Percentiles rank a stretch among this genome's conserved stretches.
phyloP scores from a whole-genome alignment of 2,113 vertebrate genomes.

The Perca flavescens region DNA sequence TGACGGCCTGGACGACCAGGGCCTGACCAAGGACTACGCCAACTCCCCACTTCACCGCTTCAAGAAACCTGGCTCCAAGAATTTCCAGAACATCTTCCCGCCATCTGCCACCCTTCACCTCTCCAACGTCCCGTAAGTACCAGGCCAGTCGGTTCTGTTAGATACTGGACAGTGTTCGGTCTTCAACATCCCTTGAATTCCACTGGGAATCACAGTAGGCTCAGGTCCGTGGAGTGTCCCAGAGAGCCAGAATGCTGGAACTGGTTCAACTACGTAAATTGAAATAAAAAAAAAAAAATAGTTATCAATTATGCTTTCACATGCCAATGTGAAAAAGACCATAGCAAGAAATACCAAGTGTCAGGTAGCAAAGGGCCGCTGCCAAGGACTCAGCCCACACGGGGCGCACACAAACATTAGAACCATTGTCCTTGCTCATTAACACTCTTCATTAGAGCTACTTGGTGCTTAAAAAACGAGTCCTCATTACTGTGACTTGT shows the following conservation, averaged over 20 bases:
- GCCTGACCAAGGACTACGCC: conserved; percentile 96
- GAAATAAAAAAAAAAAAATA: no score
- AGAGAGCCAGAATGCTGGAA: neutral
- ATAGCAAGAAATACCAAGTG: no score
- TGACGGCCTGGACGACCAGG: conserved; percentile 96
- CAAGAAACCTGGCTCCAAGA: conserved; percentile 98
- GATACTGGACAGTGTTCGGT: neutral
- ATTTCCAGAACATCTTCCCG: conserved; percentile 98
- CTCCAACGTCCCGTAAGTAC: conserved; percentile 97
- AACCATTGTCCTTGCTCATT: no score
- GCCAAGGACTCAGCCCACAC: no score
- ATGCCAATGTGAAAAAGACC: no score
- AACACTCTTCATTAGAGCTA: no score
- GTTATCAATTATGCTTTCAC: neutral
- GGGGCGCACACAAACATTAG: no score
- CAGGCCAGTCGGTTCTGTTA: neutral
- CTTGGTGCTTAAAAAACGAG: no score
- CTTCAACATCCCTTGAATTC: neutral
- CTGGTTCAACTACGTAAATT: neutral
- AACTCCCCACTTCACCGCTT: conserved; percentile 98
- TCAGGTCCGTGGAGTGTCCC: neutral
- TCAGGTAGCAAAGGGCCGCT: no score
- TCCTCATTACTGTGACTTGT: neutral
- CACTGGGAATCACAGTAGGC: no score
- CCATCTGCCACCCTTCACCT: conserved; percentile 97